Conservation (phyloP, 2,113 vertebrate species). For the Silurus meridionalis region DNA sequence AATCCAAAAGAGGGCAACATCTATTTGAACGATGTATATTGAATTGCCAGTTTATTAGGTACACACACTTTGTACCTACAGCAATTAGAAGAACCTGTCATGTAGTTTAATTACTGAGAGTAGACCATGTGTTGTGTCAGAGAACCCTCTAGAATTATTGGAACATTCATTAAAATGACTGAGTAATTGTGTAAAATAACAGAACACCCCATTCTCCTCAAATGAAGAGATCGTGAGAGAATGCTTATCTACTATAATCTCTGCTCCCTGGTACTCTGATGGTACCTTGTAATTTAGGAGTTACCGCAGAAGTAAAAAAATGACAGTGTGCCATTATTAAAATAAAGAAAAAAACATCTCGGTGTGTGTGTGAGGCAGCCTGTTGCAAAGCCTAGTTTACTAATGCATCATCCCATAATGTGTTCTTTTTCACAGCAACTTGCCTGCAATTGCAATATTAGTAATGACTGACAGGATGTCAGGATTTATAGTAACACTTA, state of each 20-base stretch:
- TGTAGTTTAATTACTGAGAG: neutral
- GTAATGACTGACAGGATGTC: neutral
- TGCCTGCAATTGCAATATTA: neutral
- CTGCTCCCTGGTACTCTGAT: neutral
- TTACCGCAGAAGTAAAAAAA: neutral
- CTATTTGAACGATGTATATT: neutral
- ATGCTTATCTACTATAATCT: neutral
- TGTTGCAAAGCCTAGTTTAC: neutral
- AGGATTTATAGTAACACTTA: neutral
- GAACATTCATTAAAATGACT: neutral
- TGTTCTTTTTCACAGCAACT: neutral
- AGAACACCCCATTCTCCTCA: neutral
- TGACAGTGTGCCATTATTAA: neutral
- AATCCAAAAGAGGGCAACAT: constrained; percentile 49
- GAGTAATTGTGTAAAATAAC: neutral
- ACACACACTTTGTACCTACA: neutral
- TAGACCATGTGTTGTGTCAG: neutral
- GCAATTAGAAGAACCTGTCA: neutral
- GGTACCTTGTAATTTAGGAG: neutral
- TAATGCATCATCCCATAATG: neutral
- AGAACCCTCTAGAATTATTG: neutral
- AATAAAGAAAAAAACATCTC: neutral
- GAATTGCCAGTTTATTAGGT: neutral
- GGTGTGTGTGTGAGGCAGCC: too few species aligned
- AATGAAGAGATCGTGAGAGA: neutral